A percentile compares a stretch with the other conserved stretches of the same genome.
Evolutionary conservation across 2,113 vertebrate species (phyloP).

Genomic region (Mirounga angustirostris): DNA sequence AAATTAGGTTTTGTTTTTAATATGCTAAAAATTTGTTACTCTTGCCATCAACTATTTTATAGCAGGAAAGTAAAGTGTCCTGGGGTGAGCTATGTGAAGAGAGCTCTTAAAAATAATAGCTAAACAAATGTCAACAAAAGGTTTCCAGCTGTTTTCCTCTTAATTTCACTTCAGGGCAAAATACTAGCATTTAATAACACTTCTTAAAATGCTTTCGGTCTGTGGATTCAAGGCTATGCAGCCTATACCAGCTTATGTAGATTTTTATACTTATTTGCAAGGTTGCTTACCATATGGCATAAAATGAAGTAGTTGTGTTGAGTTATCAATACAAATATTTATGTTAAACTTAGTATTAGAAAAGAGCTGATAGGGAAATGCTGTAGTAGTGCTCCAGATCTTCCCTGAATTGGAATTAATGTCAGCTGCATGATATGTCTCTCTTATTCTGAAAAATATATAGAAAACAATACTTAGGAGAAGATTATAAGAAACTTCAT

Average conservation of each 20-base stretch:
- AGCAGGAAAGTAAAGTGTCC: not conserved
- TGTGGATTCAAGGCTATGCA: not conserved
- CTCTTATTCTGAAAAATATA: conserved; percentile 84
- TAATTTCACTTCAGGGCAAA: conserved; percentile 22
- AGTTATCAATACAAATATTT: conserved; percentile 69
- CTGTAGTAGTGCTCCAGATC: conserved; percentile 81
- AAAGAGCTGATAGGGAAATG: conserved; percentile 80
- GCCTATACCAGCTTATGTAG: not conserved
- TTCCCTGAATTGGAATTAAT: conserved; percentile 83
- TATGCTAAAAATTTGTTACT: not conserved
- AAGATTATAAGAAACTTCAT: not conserved
- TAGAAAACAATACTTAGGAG: not conserved
- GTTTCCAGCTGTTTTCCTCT: not conserved
- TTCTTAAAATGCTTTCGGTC: conserved; percentile 2
- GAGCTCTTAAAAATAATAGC: not conserved
- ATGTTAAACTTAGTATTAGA: conserved; percentile 77
- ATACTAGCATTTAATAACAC: not conserved
- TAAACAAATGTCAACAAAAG: not conserved
- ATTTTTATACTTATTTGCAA: not conserved
- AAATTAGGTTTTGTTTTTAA: conserved; percentile 34
- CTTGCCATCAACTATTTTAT: not conserved
- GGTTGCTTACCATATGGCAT: conserved; percentile 68
- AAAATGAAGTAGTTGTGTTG: conserved; percentile 56
- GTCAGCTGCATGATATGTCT: conserved; percentile 75
- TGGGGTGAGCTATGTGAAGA: not conserved